Evolutionary conservation across 2,888 invertebrate species (phyloP), one percentile per base, ranked within the genome.

Genomic region (Sialis fuliginosa): DNA sequence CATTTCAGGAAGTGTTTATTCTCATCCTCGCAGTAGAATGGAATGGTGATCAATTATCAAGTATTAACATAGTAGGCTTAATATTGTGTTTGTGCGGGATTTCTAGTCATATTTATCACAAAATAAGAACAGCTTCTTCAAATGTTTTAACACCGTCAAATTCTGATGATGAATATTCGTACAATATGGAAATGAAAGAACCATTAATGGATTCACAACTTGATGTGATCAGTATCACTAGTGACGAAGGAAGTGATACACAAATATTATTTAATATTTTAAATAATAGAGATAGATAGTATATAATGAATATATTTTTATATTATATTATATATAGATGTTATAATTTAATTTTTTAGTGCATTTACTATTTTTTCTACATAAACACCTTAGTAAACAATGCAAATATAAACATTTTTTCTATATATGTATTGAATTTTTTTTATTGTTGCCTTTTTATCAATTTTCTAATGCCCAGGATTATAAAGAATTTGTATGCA

Each of bases 21-120:
- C 69, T 98, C 55, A 78, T 83, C 42, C 67, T 97, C 55, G 97
- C 96, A 1, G 86, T 91, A 45, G 74, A 81, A 58, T 77, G 84
- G 56, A 88, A 87, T 57, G 88, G 89, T 6, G 96, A 97, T 61
- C 74, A 78, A 58, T 33, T 47, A 30, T 73, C 97, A 60, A 86
- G 71, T 4, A 67, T 93, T 46, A 98, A 97, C 68, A 75, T 81
- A 31, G 65, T 85, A 6, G 98, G 98, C 0, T 68, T 98, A 50
- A 65, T 82, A 6, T 69, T 95, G 47, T 97, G 96, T 60, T 69
- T 98, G 51, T 70, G 81, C 42, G 97, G 97, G 46, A 95, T 97
- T 54, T 72, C 72, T 8, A 72, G 82, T 44, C 96, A 96, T 63
- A 80, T 92, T 33, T 63, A 81, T 47, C 81, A 86, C 61, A 89